These are phyloP conservation scores for Trachurus trachurus DNA, from an alignment of 2,797 vertebrate genomes.

Conservation along the genomic window DNA sequence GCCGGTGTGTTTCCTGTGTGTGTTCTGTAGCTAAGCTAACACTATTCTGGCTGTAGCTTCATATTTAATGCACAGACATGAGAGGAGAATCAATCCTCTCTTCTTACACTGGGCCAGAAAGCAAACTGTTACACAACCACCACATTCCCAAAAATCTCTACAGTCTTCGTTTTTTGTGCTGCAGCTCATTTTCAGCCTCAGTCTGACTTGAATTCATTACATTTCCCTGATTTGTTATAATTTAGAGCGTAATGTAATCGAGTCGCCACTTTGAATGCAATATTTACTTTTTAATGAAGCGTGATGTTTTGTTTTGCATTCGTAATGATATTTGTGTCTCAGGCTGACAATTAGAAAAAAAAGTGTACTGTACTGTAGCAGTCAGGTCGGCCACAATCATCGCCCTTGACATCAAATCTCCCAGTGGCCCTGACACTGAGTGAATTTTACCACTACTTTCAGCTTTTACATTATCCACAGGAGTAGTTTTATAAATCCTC, in stretches of 20 bases:
- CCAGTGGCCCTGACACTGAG: constrained; percentile 7
- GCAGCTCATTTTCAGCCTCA: neutral
- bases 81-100: too few relatives aligned
- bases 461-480: constrained; percentile 16
- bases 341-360: constrained; percentile 6
- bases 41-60: neutral
- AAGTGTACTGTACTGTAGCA: neutral
- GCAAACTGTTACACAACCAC: neutral
- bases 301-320: constrained; percentile 14
- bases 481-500: constrained; percentile 40
- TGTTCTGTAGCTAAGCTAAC: neutral
- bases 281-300: constrained; percentile 27
- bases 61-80: neutral
- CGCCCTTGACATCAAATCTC: constrained; percentile 21
- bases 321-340: constrained; percentile 17
- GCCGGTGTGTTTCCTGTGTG: neutral
- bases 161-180: neutral
- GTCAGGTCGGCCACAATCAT: constrained; percentile 19
- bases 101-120: neutral
- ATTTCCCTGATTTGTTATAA: constrained; percentile 22
- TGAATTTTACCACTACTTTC: constrained; percentile 28
- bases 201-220: constrained; percentile 33
- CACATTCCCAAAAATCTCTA: neutral
- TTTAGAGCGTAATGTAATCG: constrained; percentile 22
- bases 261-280: constrained; percentile 9